Conservation (phyloP, 2,888 invertebrate species). For the Uloborus plumipes region DNA sequence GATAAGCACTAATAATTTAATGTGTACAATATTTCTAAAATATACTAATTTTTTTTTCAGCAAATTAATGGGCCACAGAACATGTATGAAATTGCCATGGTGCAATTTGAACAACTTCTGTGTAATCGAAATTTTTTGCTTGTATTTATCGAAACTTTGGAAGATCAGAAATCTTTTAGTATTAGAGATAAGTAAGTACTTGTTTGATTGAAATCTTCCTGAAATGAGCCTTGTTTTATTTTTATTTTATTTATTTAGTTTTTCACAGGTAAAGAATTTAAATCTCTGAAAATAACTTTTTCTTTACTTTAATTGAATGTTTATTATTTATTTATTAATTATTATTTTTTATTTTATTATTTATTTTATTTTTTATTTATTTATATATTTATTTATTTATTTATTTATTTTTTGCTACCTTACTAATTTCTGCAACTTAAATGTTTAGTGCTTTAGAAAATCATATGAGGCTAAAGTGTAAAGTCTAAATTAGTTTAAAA, state of each 20-base stretch:
- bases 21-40: too few relatives aligned
- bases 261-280: background rate
- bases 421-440: background rate
- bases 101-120: slow-evolving; percentile 73
- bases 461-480: too few relatives aligned
- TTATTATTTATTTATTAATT: too few relatives aligned
- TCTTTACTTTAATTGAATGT: background rate
- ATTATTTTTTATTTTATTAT: too few relatives aligned
- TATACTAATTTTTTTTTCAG: slow-evolving; percentile 68
- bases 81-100: slow-evolving; percentile 79
- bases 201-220: background rate
- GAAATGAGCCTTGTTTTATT: background rate
- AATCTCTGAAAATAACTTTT: background rate
- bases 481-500: background rate
- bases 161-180: slow-evolving; percentile 71
- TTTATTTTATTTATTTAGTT: background rate
- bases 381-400: too few relatives aligned
- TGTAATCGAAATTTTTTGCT: slow-evolving; percentile 73
- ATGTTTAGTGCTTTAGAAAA: too few relatives aligned
- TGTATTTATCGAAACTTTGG: slow-evolving; percentile 72
- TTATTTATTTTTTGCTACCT: background rate
- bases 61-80: slow-evolving; percentile 85
- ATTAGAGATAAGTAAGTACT: slow-evolving; percentile 82
- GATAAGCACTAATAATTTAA: too few relatives aligned
- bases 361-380: too few relatives aligned